Evolutionary conservation across 2,797 vertebrate genomes (phyloP), one percentile per base, ranked within the genome.

Genomic region (Cephalopachus bancanus): DNA sequence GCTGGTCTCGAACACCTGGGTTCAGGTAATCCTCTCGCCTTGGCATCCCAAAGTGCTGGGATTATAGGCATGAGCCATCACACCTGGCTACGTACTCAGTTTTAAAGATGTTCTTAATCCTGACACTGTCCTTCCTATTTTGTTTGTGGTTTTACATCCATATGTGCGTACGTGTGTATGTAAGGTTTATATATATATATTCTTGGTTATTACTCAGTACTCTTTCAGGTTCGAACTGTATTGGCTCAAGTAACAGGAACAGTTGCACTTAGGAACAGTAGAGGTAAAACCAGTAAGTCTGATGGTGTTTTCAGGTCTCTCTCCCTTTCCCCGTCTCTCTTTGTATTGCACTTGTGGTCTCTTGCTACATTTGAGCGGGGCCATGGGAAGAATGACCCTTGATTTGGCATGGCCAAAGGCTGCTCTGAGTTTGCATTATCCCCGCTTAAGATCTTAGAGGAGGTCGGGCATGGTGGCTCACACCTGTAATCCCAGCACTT

Each of bases 81-180:
- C 10, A 1, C 67, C 19, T 4, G 0, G 19, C 67, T 44, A 78
- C 10, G 33, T 44, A 89, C 67, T 78, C 64, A 28, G 53, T 64
- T 69, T 60, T 69, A 60, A 83, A 85, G 7, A 91, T 33, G 22
- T 74, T 91, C 64, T 65, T 51, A 76, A 67, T 62, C 81, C 65
- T 79, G 44, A 96, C 84, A 95, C 10, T 64, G 7, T 30, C 76
- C 60, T 71, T 83, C 24, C 64, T 91, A n/a, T 90, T 92, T 78
- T 55, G 57, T 62, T 65, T 75, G 14, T 84, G 67, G 37, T 49
- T 76, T 78, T 60, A 55, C 33, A 33, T n/a, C 12, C 17, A 55
- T 37, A 24, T 64, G n/a, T 20, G 49, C 75, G 49, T 37, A 15
- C 20, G 51, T 44, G 57, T 65, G 28, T 67, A 5, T 84, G 17